Conservation (phyloP, 1,140 invertebrate species). For the Ostrea edulis region DNA sequence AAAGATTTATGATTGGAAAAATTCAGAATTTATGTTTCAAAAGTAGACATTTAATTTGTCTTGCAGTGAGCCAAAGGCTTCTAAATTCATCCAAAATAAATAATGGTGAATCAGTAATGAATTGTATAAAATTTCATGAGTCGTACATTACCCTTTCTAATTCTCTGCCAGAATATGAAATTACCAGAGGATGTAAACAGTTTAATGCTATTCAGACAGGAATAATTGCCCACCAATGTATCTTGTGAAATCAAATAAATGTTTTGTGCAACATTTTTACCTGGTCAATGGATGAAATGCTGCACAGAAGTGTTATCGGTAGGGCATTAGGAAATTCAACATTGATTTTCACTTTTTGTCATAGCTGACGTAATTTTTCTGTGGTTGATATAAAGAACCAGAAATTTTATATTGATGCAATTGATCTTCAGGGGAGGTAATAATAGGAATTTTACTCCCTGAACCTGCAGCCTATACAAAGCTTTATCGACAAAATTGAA, state of each 20-base stretch:
- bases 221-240: slow-evolving; percentile 32
- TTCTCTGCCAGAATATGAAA: not conserved
- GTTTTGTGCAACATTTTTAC: slow-evolving; percentile 27
- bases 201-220: slow-evolving; percentile 12
- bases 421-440: slow-evolving; percentile 25
- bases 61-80: not conserved
- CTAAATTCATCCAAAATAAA: not conserved
- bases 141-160: slow-evolving; percentile 11
- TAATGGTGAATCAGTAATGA: not conserved
- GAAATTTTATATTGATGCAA: not conserved
- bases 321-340: slow-evolving; percentile 12
- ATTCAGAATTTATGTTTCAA: not conserved
- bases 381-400: slow-evolving; percentile 13
- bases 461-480: slow-evolving; percentile 5
- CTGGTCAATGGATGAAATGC: slow-evolving; percentile 30
- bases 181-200: slow-evolving; percentile 27
- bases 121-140: slow-evolving; percentile 18
- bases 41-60: no score
- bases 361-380: slow-evolving; percentile 33
- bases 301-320: slow-evolving; percentile 4
- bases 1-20: not conserved
- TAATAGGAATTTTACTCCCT: slow-evolving; percentile 9
- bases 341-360: slow-evolving; percentile 35
- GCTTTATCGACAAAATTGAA: slow-evolving; percentile 11
- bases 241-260: slow-evolving; percentile 38